Percentiles rank a stretch among this genome's conserved stretches.
phyloP scores from a whole-genome alignment of 2,113 vertebrate genomes.

The Pogonocichla stellata region DNA sequence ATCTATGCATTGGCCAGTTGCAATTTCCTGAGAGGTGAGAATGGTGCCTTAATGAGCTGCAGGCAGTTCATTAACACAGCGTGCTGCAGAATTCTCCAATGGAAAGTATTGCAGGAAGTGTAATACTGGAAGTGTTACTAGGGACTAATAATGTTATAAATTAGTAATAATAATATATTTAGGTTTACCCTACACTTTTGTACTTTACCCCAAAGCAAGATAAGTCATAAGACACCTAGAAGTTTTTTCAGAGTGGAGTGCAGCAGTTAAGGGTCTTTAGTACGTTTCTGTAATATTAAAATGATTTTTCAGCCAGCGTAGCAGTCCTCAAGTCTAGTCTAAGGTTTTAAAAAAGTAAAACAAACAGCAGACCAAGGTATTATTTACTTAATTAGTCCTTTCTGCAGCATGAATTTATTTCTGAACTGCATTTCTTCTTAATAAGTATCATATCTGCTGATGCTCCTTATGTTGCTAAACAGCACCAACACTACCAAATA shows the following conservation, averaged over 20 bases:
- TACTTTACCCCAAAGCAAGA: not conserved
- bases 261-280: not conserved
- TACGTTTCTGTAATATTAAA: slow-evolving; percentile 21
- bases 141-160: not conserved
- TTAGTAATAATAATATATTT: not conserved
- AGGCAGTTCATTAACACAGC: not conserved
- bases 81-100: not conserved
- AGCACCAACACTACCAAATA: slow-evolving; percentile 8
- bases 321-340: not conserved
- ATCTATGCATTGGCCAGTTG: not conserved
- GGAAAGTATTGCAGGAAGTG: not conserved
- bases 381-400: slow-evolving; percentile 17
- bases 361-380: not conserved
- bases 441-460: not conserved
- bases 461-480: slow-evolving; percentile 13
- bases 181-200: not conserved
- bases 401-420: not conserved
- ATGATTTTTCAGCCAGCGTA: slow-evolving; percentile 14
- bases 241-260: not conserved
- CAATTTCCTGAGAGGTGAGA: not conserved
- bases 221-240: not conserved
- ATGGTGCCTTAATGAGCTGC: not conserved
- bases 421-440: not conserved
- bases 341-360: not conserved
- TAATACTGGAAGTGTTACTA: not conserved